phyloP scores from a whole-genome alignment of 2,113 vertebrate species.

The Leptodactylus fuscus region DNA sequence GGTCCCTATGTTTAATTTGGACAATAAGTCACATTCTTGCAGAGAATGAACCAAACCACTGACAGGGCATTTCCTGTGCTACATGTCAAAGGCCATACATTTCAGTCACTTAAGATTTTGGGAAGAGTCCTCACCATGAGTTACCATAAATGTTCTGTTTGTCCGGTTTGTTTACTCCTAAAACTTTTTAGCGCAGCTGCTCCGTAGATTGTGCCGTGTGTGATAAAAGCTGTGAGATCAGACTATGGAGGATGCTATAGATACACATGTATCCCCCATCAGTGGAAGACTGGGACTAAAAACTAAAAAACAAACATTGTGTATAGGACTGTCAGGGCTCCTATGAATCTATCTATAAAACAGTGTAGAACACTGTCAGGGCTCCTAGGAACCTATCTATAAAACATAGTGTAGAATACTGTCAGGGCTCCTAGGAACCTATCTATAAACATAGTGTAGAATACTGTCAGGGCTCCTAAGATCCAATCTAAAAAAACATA shows the following conservation, averaged over 20 bases:
- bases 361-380: too few relatives aligned
- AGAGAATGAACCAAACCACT: slow-evolving; percentile 36
- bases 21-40: slow-evolving; percentile 42
- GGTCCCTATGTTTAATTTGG: slow-evolving; percentile 54
- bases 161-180: slow-evolving; percentile 8
- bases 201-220: background rate
- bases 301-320: too few relatives aligned
- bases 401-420: too few relatives aligned
- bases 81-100: slow-evolving; percentile 42
- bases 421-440: too few relatives aligned
- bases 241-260: background rate
- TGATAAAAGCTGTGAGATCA: background rate
- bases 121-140: background rate
- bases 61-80: slow-evolving; percentile 54
- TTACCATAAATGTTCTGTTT: slow-evolving; percentile 30
- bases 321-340: too few relatives aligned
- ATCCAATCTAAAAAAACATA: too few relatives aligned
- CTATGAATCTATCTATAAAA: too few relatives aligned
- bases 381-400: too few relatives aligned
- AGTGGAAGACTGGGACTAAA: background rate
- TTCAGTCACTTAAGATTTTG: background rate
- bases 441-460: too few relatives aligned
- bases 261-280: background rate
- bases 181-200: slow-evolving; percentile 22
- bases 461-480: too few relatives aligned